A percentile compares a stretch with the other conserved stretches of the same genome.
phyloP scores from a whole-genome alignment of 2,888 invertebrate genomes.

The Parascotia fuliginaria region DNA sequence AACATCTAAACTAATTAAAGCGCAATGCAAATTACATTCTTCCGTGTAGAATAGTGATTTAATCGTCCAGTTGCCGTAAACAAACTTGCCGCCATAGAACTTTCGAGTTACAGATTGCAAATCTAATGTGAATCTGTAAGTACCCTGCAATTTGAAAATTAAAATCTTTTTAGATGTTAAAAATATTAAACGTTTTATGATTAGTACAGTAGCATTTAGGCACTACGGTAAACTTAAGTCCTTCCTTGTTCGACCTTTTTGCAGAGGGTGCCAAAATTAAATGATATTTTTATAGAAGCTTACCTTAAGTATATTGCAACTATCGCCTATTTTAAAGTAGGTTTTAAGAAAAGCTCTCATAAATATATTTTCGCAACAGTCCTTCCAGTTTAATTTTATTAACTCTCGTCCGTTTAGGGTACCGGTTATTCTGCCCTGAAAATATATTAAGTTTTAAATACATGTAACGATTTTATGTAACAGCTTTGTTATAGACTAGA shows the following conservation, averaged over 20 bases:
- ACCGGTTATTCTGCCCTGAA: background rate
- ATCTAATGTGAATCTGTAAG: constrained; percentile 15
- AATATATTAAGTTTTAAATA: background rate
- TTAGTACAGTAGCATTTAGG: too few relatives aligned
- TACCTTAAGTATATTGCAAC: constrained; percentile 1
- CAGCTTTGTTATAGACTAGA: too few relatives aligned
- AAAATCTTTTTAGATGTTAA: background rate
- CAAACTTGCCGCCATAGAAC: constrained; percentile 32
- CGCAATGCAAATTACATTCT: constrained; percentile 33
- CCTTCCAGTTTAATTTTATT: background rate
- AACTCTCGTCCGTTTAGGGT: background rate
- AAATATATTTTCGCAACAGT: background rate
- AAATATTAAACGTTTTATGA: too few relatives aligned
- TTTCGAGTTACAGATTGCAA: constrained; percentile 18
- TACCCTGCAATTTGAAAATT: constrained; percentile 3
- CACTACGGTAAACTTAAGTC: too few relatives aligned
- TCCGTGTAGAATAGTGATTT: constrained; percentile 24
- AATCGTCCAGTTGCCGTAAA: constrained; percentile 34
- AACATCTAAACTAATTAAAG: constrained; percentile 6
- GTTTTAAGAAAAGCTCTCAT: background rate
- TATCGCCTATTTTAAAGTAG: background rate
- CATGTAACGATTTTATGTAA: too few relatives aligned
- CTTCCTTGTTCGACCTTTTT: too few relatives aligned
- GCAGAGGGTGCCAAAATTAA: too few relatives aligned
- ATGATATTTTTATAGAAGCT: too few relatives aligned